phyloP scores from a whole-genome alignment of 2,113 vertebrate species.

The Agapornis roseicollis region DNA sequence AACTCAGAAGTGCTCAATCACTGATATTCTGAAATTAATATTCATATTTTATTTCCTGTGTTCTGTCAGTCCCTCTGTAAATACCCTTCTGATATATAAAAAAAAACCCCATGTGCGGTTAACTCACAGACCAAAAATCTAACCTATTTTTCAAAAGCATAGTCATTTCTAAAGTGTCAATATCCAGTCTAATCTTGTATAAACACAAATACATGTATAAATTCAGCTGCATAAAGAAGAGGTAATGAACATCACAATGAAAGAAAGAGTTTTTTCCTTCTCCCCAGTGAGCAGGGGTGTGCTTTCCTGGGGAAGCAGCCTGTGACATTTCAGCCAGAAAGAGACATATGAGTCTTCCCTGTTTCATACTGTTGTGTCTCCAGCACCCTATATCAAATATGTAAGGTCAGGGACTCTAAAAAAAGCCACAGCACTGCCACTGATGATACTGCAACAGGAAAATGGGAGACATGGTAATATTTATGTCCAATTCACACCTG shows the following conservation, averaged over 20 bases:
- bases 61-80: not conserved
- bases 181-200: not conserved
- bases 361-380: not conserved
- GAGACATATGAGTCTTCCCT: not conserved
- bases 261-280: not conserved
- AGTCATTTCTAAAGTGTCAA: not conserved
- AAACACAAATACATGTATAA: not conserved
- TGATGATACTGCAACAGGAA: not conserved
- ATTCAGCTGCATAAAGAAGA: not conserved
- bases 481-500: not conserved
- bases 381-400: not conserved
- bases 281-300: accelerated
- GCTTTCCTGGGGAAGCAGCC: not conserved
- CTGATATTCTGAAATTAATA: not conserved
- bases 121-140: not conserved
- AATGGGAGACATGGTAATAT: not conserved
- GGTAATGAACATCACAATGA: not conserved
- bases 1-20: not conserved
- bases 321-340: not conserved
- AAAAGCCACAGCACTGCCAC: not conserved
- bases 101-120: accelerated
- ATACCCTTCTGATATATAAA: not conserved
- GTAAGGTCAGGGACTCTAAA: not conserved
- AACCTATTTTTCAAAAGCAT: not conserved
- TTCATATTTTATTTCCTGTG: not conserved